phyloP scores from a whole-genome alignment of 1,140 invertebrate species.

The Trachymyrmex septentrionalis region DNA sequence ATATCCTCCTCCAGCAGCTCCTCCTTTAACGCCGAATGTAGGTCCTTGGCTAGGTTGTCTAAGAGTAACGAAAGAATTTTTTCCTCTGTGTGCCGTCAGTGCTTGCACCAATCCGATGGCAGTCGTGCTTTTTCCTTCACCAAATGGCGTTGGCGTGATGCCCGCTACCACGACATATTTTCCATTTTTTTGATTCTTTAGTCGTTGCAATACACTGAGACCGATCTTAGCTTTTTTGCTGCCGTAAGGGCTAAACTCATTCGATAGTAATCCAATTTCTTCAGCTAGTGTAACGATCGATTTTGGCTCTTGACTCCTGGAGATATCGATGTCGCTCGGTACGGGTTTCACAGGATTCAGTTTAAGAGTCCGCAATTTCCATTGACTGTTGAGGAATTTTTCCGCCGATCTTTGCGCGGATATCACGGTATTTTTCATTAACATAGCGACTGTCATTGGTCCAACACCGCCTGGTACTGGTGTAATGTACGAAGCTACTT shows the following conservation, averaged over 20 bases:
- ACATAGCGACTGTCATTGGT: constrained; percentile 99
- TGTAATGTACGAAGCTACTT: constrained; percentile 95
- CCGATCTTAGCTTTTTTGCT: constrained; percentile 98
- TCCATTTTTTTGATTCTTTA: constrained; percentile 91
- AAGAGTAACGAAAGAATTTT: constrained; percentile 97
- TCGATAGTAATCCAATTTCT: constrained; percentile 94
- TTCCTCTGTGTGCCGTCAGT: constrained; percentile 93
- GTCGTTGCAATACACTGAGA: constrained; percentile 92
- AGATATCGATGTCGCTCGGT: constrained; percentile 96
- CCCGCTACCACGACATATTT: constrained; percentile 98
- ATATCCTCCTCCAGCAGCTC: constrained; percentile 98
- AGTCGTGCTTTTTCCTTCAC: constrained; percentile 99
- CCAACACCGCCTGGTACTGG: constrained; percentile 99
- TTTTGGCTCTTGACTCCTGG: constrained; percentile 95
- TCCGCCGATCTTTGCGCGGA: constrained; percentile 91
- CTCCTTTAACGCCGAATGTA: constrained; percentile 99
- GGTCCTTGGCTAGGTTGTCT: constrained; percentile 99
- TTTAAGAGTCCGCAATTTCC: constrained; percentile 89
- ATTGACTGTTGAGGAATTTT: constrained; percentile 87
- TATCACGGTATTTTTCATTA: constrained; percentile 97
- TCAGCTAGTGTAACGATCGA: constrained; percentile 92
- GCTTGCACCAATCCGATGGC: constrained; percentile 97
- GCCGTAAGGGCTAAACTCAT: constrained; percentile 96
- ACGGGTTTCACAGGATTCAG: constrained; percentile 89
- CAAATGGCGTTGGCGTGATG: constrained; percentile 98